These are phyloP conservation scores for Eupithecia abbreviata DNA, from an alignment of 2,888 invertebrate genomes.

Conservation along the genomic window DNA sequence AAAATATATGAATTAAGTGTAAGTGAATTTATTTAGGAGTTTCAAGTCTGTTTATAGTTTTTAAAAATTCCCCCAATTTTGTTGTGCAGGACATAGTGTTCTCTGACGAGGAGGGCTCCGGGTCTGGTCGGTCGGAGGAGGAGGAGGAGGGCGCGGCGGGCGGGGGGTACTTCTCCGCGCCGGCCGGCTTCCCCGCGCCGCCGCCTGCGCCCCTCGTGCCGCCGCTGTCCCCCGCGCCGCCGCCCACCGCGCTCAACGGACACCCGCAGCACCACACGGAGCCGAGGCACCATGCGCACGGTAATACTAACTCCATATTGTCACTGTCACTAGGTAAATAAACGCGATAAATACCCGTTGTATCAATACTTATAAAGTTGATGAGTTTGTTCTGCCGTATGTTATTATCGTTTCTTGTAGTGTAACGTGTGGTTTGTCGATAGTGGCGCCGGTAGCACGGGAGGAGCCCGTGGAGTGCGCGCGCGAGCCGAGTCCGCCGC, in stretches of 20 bases:
- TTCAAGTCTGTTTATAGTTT: no score
- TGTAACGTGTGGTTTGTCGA: background rate
- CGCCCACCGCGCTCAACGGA: constrained; percentile 45
- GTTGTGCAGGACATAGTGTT: constrained; percentile 80
- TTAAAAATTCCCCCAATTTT: background rate
- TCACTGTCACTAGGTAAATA: no score
- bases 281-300: constrained; percentile 58
- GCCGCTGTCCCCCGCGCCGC: constrained; percentile 51
- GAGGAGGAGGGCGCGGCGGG: constrained; percentile 81
- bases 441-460: constrained; percentile 37
- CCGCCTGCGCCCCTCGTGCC: constrained; percentile 32
- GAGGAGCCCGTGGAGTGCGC: constrained; percentile 51
- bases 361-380: no score
- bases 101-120: constrained; percentile 83
- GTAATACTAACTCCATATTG: constrained; percentile 38
- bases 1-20: no score
- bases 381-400: no score
- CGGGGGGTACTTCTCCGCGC: constrained; percentile 61
- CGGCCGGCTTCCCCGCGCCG: constrained; percentile 60
- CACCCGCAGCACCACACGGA: constrained; percentile 52
- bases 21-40: no score
- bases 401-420: constrained; percentile 34
- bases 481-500: constrained; percentile 42
- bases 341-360: no score
- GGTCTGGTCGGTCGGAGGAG: constrained; percentile 85